Conservation (phyloP, 2,797 vertebrate genomes). For the Protonibea diacanthus region DNA sequence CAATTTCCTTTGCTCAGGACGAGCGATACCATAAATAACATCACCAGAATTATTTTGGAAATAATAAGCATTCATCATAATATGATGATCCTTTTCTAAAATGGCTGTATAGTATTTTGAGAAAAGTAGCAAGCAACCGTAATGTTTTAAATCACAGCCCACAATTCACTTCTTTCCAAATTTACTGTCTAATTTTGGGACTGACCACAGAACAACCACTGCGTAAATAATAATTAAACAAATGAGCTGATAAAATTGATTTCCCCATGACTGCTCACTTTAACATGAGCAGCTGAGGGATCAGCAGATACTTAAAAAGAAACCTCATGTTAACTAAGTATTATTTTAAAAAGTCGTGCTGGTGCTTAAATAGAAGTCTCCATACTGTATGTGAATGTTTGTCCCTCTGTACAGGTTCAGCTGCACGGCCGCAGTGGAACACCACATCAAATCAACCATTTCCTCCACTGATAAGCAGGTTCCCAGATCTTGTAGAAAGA, state of each 20-base stretch:
- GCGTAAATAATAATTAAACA: neutral
- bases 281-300: neutral
- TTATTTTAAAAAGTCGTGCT: neutral
- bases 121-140: neutral
- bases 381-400: neutral
- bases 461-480: conserved; percentile 82
- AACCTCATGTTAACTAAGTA: neutral
- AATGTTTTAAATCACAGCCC: neutral
- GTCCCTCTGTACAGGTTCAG: conserved; percentile 58
- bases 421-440: conserved; percentile 70
- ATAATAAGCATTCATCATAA: neutral
- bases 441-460: conserved; percentile 84
- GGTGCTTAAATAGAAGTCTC: conserved; percentile 4
- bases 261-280: neutral
- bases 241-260: neutral
- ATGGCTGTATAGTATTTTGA: neutral
- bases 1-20: neutral
- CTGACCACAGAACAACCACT: neutral
- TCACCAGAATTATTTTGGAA: neutral
- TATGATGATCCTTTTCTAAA: conserved; percentile 3
- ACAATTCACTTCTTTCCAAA: neutral
- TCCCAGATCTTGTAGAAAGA: conserved; percentile 79
- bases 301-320: neutral
- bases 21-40: neutral
- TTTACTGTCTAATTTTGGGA: neutral